phyloP scores from a whole-genome alignment of 2,888 invertebrate genomes.

The Tribolium freemani region DNA sequence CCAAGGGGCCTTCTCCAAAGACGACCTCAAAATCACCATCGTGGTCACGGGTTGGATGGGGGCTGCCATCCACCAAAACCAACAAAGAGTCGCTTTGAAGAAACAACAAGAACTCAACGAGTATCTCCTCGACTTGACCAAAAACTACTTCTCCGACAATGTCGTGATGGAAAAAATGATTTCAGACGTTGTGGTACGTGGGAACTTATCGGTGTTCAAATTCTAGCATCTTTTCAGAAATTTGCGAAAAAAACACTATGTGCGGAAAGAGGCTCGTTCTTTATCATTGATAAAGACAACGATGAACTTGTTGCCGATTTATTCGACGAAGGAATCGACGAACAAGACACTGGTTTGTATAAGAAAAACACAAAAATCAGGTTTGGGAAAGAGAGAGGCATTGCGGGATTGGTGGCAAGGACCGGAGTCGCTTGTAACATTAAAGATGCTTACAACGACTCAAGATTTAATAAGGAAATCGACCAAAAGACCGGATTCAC shows the following conservation, averaged over 20 bases:
- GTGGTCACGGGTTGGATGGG: conserved; percentile 68
- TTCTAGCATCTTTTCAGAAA: conserved; percentile 63
- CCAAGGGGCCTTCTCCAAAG: conserved; percentile 58
- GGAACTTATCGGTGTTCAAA: background rate
- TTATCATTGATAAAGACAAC: conserved; percentile 70
- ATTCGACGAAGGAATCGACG: conserved; percentile 72
- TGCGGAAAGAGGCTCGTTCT: conserved; percentile 74
- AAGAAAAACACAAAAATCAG: conserved; percentile 71
- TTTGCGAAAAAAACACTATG: conserved; percentile 73
- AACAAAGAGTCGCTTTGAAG: conserved; percentile 62
- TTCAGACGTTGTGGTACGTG: conserved; percentile 72
- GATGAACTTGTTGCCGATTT: conserved; percentile 71
- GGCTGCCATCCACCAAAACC: conserved; percentile 67
- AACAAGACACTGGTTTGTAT: conserved; percentile 64
- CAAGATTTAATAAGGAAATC: conserved; percentile 71
- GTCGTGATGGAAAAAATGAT: conserved; percentile 73
- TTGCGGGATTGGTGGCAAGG: conserved; percentile 71
- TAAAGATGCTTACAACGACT: conserved; percentile 72
- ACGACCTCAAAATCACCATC: conserved; percentile 63
- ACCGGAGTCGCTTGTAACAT: conserved; percentile 71
- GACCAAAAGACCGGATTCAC: conserved; percentile 72
- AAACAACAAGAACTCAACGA: conserved; percentile 66
- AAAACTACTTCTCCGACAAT: conserved; percentile 71
- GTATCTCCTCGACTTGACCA: conserved; percentile 64
- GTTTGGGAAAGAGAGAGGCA: conserved; percentile 69